Base-by-base conservation (phyloP, 2,888 invertebrate genomes). In the Odontocerum albicorne region DNA sequence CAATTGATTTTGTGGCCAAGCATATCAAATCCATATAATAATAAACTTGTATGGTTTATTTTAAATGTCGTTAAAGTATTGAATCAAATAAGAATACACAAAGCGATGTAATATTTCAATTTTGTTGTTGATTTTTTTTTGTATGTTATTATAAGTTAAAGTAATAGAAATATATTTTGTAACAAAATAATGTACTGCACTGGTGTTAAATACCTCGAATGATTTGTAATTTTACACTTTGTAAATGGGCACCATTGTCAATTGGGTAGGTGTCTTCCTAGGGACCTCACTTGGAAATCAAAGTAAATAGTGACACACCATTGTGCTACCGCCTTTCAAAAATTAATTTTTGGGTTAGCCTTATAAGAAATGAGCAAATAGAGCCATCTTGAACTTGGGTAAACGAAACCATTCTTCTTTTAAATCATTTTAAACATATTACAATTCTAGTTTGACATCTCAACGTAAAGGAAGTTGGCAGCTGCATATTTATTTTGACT, bases 161-260 rank as follows among this genome's bases (percentile, higher is more conserved):
- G n/a, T n/a, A n/a, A n/a, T n/a, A n/a, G n/a, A n/a, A n/a, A n/a
- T n/a, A n/a, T n/a, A n/a, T n/a, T n/a, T n/a, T n/a, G n/a, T n/a
- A n/a, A n/a, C n/a, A n/a, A 21, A 10, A n/a, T 21, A 7, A 15
- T 8, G 49, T 2, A 15, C 32, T 22, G 19, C 49, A 55, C 47
- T 55, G 55, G 4, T 16, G 12, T 40, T 19, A 22, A 21, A 32
- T 12, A 10, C 6, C 27, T 16, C 13, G 49, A 53, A 49, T 45
- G 54, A 54, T 36, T 55, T 58, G 59, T 55, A 55, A 59, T 55
- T 47, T 32, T 51, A 49, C 43, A 55, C 59, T 47, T 46, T 46
- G 51, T 59, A 45, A 58, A 58, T 46, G 36, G 50, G 12, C 12
- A 47, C 33, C 53, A 46, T 53, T 57, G 53, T 53, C 53, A 35